phyloP scores from a whole-genome alignment of 2,888 invertebrate species.

The Spodoptera exigua region DNA sequence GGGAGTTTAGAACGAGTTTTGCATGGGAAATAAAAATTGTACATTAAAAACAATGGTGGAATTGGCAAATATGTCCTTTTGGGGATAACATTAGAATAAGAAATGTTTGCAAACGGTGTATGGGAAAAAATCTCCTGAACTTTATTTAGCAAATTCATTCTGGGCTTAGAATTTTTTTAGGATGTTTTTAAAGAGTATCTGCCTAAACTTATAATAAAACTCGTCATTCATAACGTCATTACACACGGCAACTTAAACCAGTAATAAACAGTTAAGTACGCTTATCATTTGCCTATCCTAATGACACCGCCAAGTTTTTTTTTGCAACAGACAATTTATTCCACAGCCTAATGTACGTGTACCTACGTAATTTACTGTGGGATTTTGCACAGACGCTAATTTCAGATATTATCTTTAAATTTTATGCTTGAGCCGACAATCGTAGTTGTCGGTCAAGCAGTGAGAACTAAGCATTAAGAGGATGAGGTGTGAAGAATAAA shows the following conservation, averaged over 20 bases:
- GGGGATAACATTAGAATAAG: too few species aligned
- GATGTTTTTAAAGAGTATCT: too few species aligned
- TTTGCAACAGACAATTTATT: conserved; percentile 40
- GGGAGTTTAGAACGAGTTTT: conserved; percentile 42
- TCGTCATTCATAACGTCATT: background rate
- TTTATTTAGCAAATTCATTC: too few species aligned
- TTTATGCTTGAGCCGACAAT: conserved; percentile 23
- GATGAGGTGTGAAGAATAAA: background rate
- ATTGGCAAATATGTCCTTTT: conserved; percentile 9
- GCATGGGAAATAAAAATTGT: conserved; percentile 28
- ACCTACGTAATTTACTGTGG: conserved; percentile 45
- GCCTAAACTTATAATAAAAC: too few species aligned
- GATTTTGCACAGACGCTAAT: conserved; percentile 48
- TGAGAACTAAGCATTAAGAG: conserved; percentile 20
- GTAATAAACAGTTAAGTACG: conserved; percentile 19
- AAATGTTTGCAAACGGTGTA: too few species aligned
- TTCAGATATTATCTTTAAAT: conserved; percentile 38
- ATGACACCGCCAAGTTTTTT: conserved; percentile 40
- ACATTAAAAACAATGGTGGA: conserved; percentile 4
- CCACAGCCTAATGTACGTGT: conserved; percentile 19
- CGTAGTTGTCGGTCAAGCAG: conserved; percentile 12
- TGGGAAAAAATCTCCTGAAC: too few species aligned
- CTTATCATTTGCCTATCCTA: conserved; percentile 23
- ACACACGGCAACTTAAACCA: conserved; percentile 5
- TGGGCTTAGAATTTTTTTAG: too few species aligned